phyloP scores from a whole-genome alignment of 1,140 invertebrate genomes.

The Pollicipes pollicipes region DNA sequence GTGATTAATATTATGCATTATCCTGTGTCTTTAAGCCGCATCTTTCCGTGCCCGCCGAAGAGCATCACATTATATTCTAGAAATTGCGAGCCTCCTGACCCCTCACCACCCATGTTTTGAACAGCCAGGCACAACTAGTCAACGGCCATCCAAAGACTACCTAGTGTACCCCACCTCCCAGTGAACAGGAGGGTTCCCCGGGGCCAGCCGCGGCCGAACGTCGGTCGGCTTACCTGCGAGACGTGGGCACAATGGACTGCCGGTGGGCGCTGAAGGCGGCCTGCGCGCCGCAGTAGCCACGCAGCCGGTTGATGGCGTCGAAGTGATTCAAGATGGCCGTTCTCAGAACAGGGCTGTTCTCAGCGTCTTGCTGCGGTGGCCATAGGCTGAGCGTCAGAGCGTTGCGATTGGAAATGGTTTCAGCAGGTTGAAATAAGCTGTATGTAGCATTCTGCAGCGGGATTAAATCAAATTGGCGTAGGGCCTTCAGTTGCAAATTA shows the following conservation, averaged over 20 bases:
- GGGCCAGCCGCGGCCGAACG: too few species aligned
- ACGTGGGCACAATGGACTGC: conserved; percentile 60
- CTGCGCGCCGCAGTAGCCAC: conserved; percentile 37
- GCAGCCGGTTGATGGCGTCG: conserved; percentile 56
- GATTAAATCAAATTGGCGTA: background rate
- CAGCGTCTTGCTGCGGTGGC: conserved; percentile 50
- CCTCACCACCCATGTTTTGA: too few species aligned
- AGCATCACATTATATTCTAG: too few species aligned
- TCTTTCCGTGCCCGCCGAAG: too few species aligned
- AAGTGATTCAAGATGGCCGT: conserved; percentile 75
- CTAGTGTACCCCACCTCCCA: too few species aligned
- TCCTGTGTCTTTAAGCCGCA: too few species aligned
- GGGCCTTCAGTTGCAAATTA: background rate
- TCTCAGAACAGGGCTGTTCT: conserved; percentile 60
- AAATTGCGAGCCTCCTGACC: too few species aligned
- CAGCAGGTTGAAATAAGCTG: background rate
- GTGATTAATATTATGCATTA: too few species aligned
- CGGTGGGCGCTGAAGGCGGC: conserved; percentile 51
- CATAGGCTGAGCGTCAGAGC: too few species aligned
- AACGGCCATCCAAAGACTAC: too few species aligned
- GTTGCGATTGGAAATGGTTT: conserved; percentile 3
- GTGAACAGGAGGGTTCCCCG: too few species aligned
- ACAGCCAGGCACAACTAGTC: too few species aligned
- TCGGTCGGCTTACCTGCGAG: conserved; percentile 36
- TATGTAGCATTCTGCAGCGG: background rate